A percentile compares a stretch with the other conserved stretches of the same genome.
Conservation (phyloP, 2,113 vertebrate species). For the Lasiurus cinereus region DNA sequence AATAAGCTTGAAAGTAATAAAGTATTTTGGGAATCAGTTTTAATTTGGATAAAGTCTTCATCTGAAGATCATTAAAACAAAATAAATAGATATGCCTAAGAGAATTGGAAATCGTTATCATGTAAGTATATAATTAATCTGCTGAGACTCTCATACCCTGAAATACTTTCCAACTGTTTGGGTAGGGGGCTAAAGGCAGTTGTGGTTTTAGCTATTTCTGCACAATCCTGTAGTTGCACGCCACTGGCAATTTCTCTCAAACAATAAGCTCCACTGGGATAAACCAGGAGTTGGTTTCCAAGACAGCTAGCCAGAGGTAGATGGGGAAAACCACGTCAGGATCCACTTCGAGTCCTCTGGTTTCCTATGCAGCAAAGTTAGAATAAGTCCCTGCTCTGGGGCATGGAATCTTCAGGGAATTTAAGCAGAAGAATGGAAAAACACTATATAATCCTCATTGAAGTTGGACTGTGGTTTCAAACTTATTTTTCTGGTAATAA, state of each 20-base stretch:
- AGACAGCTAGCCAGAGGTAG: constrained; percentile 40
- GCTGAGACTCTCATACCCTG: background rate
- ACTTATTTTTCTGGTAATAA: constrained; percentile 79
- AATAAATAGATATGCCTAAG: constrained; percentile 50
- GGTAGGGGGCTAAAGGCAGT: background rate
- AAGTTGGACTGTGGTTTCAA: constrained; percentile 69
- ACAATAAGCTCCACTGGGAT: constrained; percentile 8
- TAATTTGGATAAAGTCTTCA: constrained; percentile 31
- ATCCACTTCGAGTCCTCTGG: background rate
- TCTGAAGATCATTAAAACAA: constrained; percentile 40
- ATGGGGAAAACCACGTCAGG: background rate
- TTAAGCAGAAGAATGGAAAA: constrained; percentile 72
- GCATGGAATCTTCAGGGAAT: constrained; percentile 7
- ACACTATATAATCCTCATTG: constrained; percentile 60
- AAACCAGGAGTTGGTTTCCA: constrained; percentile 16
- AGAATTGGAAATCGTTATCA: constrained; percentile 49
- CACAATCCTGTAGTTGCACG: background rate
- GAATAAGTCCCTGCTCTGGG: constrained; percentile 54
- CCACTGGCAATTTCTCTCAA: constrained; percentile 17
- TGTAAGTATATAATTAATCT: background rate
- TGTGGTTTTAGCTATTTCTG: constrained; percentile 19
- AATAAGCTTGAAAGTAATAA: background rate
- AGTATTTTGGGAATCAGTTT: constrained; percentile 7
- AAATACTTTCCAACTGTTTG: background rate
- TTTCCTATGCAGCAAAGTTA: constrained; percentile 2